Percentiles rank a stretch among this genome's conserved stretches.
phyloP scores from a whole-genome alignment of 35 echinoderm and acorn worm species.

The Lytechinus pictus region DNA sequence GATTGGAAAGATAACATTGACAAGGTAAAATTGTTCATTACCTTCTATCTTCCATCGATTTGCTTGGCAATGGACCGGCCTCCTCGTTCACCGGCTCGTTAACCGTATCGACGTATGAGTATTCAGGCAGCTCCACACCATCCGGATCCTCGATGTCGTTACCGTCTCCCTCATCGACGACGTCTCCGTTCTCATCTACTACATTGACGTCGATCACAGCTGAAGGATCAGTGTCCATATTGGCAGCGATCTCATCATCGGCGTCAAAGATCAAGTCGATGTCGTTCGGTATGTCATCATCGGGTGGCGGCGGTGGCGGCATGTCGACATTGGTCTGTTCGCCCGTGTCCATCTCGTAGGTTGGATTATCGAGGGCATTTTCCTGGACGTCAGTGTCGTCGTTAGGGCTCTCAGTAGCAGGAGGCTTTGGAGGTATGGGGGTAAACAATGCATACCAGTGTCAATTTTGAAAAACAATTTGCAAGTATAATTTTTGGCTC shows the following conservation, averaged over 20 bases:
- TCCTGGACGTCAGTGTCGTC: not conserved
- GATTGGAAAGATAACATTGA: no score
- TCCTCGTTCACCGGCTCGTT: not conserved
- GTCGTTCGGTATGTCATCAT: not conserved
- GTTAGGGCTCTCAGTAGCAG: not conserved
- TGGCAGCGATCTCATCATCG: not conserved
- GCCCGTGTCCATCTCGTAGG: not conserved
- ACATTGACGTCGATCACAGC: not conserved
- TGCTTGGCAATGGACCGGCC: not conserved
- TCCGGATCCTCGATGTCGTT: not conserved
- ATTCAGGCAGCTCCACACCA: not conserved
- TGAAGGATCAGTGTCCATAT: not conserved
- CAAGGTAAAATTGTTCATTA: no score
- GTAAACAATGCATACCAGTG: no score
- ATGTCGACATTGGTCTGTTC: not conserved
- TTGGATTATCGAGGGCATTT: not conserved
- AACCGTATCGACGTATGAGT: not conserved
- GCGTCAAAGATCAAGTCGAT: not conserved
- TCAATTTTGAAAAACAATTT: no score
- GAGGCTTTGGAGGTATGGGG: not conserved
- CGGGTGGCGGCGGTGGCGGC: not conserved
- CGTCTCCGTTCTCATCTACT: not conserved
- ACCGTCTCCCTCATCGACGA: not conserved
- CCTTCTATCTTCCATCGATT: not conserved
- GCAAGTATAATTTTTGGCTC: no score